Evolutionary conservation across 1,140 invertebrate species (phyloP).

Genomic region (Atta cephalotes): DNA sequence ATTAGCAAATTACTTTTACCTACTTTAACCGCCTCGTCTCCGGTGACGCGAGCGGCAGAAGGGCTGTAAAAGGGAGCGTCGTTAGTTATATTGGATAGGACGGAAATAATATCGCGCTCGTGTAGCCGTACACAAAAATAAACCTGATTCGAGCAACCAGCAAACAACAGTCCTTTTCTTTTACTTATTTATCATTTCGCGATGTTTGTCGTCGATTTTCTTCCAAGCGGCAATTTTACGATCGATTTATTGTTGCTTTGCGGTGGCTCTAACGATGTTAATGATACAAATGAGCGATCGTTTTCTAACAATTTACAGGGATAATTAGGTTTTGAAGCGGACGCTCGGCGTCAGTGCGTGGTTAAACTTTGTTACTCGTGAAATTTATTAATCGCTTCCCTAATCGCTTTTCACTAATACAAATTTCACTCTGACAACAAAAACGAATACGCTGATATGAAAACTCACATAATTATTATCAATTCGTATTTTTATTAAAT

Average conservation of each 20-base stretch:
- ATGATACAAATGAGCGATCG: conserved; percentile 46
- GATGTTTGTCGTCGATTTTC: neutral
- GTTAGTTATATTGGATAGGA: conserved; percentile 66
- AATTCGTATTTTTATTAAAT: neutral
- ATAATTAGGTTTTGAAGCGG: conserved; percentile 36
- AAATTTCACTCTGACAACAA: neutral
- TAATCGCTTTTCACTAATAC: neutral
- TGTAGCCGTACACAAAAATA: conserved; percentile 45
- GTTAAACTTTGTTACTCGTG: conserved; percentile 37
- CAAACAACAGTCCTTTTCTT: conserved; percentile 21
- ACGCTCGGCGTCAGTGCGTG: neutral
- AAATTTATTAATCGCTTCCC: conserved; percentile 10
- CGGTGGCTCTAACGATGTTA: conserved; percentile 29
- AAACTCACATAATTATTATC: neutral
- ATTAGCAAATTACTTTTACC: conserved; percentile 73
- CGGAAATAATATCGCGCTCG: conserved; percentile 28
- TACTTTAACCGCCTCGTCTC: conserved; percentile 52
- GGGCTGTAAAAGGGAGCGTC: conserved; percentile 58
- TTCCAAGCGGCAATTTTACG: neutral
- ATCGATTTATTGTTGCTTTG: conserved; percentile 23
- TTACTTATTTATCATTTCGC: conserved; percentile 25
- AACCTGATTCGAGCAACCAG: conserved; percentile 20
- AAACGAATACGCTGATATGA: neutral
- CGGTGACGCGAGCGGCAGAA: conserved; percentile 5
- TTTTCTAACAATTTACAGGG: conserved; percentile 41